phyloP scores from a whole-genome alignment of 1,140 invertebrate species.

The Danaus melanippus region DNA sequence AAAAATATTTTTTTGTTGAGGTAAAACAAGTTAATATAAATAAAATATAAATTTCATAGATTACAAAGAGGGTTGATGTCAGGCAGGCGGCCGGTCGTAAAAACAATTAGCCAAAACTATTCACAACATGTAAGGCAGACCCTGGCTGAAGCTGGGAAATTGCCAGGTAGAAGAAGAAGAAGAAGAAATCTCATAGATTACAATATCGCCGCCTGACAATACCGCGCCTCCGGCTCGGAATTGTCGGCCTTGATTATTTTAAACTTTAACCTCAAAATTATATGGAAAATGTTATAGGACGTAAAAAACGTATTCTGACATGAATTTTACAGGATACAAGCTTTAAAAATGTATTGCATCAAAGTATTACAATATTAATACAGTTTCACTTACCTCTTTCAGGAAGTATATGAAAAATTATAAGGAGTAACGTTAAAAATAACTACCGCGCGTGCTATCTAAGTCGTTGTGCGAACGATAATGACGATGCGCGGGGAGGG shows the following conservation, averaged over 20 bases:
- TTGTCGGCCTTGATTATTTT: conserved; percentile 10
- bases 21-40: conserved; percentile 4
- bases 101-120: no score
- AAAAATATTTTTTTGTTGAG: conserved; percentile 1
- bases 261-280: no score
- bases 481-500: conserved; percentile 1
- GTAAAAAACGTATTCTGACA: conserved; percentile 4
- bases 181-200: no score
- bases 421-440: conserved; percentile 1
- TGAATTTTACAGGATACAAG: conserved; percentile 1
- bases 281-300: conserved; percentile 2
- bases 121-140: no score
- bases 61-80: no score
- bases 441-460: conserved; percentile 9
- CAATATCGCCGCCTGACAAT: neutral
- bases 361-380: conserved; percentile 10
- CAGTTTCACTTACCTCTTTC: conserved; percentile 10
- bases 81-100: no score
- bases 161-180: no score
- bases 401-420: conserved; percentile 10
- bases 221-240: conserved; percentile 4
- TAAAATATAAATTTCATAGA: conserved; percentile 5
- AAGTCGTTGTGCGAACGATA: conserved; percentile 1
- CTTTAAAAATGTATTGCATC: neutral
- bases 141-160: no score